A percentile compares a stretch with the other conserved stretches of the same genome.
phyloP scores from a whole-genome alignment of 2,888 invertebrate species.

The Eupithecia insigniata region DNA sequence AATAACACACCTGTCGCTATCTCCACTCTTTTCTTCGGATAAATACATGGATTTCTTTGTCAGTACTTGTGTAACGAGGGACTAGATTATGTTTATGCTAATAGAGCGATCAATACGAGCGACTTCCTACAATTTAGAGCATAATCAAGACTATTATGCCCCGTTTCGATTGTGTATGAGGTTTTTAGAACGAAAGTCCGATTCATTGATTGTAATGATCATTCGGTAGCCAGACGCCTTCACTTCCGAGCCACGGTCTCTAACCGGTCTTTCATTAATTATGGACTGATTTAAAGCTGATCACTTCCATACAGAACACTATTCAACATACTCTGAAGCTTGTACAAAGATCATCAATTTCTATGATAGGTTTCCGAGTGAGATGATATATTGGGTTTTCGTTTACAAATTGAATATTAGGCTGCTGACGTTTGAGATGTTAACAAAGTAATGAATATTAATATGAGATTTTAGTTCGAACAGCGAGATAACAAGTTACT shows the following conservation, averaged over 20 bases:
- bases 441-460: conserved; percentile 39
- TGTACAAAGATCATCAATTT: conserved; percentile 68
- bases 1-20: conserved; percentile 63
- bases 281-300: conserved; percentile 77
- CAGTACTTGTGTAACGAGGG: conserved; percentile 47
- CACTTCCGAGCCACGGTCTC: conserved; percentile 66
- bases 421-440: conserved; percentile 46
- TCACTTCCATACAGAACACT: conserved; percentile 76
- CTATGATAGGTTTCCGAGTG: conserved; percentile 68
- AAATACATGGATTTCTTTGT: conserved; percentile 47
- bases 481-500: conserved; percentile 47
- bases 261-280: conserved; percentile 80
- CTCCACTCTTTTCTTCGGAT: conserved; percentile 35
- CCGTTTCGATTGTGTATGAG: conserved; percentile 60
- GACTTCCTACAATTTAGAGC: conserved; percentile 65
- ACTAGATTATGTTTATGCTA: conserved; percentile 53
- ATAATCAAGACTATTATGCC: conserved; percentile 69
- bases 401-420: conserved; percentile 60
- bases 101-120: conserved; percentile 59
- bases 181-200: conserved; percentile 72
- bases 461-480: conserved; percentile 44
- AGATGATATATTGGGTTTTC: conserved; percentile 69
- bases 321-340: conserved; percentile 61
- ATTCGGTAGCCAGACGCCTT: conserved; percentile 62
- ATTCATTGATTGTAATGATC: conserved; percentile 82